phyloP scores from a whole-genome alignment of 2,888 invertebrate genomes.

The Nezara viridula region DNA sequence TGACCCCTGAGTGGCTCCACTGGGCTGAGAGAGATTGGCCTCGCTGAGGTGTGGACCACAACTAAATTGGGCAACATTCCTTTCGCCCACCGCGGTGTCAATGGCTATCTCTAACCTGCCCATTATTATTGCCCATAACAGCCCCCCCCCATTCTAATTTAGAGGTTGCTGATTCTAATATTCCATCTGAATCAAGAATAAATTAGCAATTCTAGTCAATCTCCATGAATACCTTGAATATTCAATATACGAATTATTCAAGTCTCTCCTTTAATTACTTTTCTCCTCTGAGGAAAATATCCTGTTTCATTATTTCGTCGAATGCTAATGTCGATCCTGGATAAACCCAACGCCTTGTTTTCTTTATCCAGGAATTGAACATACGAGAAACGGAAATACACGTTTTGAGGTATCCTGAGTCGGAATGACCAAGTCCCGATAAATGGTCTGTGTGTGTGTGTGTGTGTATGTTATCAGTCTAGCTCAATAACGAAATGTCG shows the following conservation, averaged over 20 bases:
- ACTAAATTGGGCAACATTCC: constrained; percentile 51
- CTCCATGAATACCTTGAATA: constrained; percentile 1
- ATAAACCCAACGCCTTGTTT: not conserved
- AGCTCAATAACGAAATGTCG: too few relatives aligned
- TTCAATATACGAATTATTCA: constrained; percentile 24
- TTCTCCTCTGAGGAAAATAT: not conserved
- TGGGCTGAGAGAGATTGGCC: not conserved
- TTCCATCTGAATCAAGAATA: not conserved
- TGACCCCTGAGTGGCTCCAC: constrained; percentile 4
- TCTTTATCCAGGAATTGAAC: not conserved
- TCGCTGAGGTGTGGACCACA: constrained; percentile 23
- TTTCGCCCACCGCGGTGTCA: constrained; percentile 28
- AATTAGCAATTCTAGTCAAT: constrained; percentile 31
- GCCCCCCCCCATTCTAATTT: not conserved
- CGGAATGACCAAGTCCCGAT: too few relatives aligned
- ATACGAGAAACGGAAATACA: too few relatives aligned
- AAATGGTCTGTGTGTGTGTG: too few relatives aligned
- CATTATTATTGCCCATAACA: not conserved
- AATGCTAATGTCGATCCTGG: not conserved
- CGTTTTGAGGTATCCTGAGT: too few relatives aligned
- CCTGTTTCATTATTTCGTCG: not conserved
- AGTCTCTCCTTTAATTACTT: constrained; percentile 4
- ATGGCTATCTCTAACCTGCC: not conserved
- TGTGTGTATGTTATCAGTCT: too few relatives aligned
- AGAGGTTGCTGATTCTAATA: not conserved